Conservation (phyloP, 2,888 invertebrate genomes). For the Drosophila mimetica region DNA sequence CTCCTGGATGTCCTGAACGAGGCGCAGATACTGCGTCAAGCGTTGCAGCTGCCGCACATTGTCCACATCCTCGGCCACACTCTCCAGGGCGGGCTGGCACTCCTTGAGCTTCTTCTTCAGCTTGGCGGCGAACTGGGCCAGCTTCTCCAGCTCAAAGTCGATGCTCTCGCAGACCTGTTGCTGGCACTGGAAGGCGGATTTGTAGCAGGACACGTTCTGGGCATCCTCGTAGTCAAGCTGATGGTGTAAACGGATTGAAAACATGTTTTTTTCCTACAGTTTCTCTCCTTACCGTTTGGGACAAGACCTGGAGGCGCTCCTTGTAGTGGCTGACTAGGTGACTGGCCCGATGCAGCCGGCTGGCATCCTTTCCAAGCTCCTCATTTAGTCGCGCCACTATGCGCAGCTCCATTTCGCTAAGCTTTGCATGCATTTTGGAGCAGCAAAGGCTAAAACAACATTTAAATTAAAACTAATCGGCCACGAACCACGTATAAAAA, state of each 20-base stretch:
- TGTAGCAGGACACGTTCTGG: constrained; percentile 88
- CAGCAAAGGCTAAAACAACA: constrained; percentile 28
- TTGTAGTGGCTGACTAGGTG: constrained; percentile 84
- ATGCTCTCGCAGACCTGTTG: constrained; percentile 85
- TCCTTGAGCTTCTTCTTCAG: constrained; percentile 86
- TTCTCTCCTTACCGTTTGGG: constrained; percentile 68
- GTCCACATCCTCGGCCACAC: constrained; percentile 83
- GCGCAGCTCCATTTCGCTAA: constrained; percentile 75
- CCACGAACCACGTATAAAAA: constrained; percentile 69
- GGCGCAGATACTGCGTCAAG: constrained; percentile 88
- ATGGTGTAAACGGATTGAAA: constrained; percentile 11
- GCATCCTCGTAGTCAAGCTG: constrained; percentile 88
- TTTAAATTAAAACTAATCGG: constrained; percentile 43
- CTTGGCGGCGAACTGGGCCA: constrained; percentile 83
- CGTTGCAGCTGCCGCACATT: constrained; percentile 86
- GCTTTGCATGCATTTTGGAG: constrained; percentile 64
- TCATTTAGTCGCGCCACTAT: constrained; percentile 86
- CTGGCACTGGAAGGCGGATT: constrained; percentile 87
- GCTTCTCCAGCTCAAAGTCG: constrained; percentile 85
- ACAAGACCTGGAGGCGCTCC: constrained; percentile 68
- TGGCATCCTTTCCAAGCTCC: constrained; percentile 86
- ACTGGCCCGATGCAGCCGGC: constrained; percentile 85
- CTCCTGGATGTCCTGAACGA: constrained; percentile 89
- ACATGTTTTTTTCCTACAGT: not conserved
- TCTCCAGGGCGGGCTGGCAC: constrained; percentile 80